Base-by-base conservation (phyloP, 2,888 invertebrate genomes). In the Opisthograptis luteolata region DNA sequence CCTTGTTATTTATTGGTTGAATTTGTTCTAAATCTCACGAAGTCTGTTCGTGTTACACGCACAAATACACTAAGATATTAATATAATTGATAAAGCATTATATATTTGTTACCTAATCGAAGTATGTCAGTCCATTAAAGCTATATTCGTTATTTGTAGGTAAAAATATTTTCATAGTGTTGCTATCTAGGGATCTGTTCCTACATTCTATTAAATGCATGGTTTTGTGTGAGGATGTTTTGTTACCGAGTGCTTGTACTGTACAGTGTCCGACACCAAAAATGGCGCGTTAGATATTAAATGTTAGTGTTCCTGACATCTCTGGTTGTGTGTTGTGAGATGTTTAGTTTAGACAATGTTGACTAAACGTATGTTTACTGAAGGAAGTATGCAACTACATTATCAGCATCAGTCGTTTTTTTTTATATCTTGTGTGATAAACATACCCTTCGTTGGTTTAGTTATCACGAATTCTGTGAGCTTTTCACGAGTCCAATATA, bases 141-240 rank as follows among this genome's bases (percentile, higher is more conserved):
- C 22, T 42, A 43, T 45, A 43, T 45, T 43, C 14, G 22, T 47
- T 40, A 36, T 22, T 42, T 43, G 28, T 53, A 53, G 40, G 19
- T 19, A 25, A 36, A 22, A 40, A 19, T 45, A 48, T 37, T 54
- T 48, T 45, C 32, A 56, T 49, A 47, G 48, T 52, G 59, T 59
- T 59, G 52, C 43, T 48, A 53, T 53, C 48, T 48, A 47, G 44
- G 39, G 47, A 47, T 48, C 35, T 52, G 51, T 60, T 56, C 46
- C 56, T 54, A 56, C 48, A 56, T 28, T 52, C 52, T 52, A 47
- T 41, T 37, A 32, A 22, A 30, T 44, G 39, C 40, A 12, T 46
- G 43, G 39, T 47, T 37, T 30, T 24, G 24, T 37, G 19, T 36
- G 27, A 34, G 13, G 4, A 34, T 43, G 27, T 46, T 57, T 35